Conservation (phyloP, 2,113 vertebrate genomes). For the Myotis lucifugus region DNA sequence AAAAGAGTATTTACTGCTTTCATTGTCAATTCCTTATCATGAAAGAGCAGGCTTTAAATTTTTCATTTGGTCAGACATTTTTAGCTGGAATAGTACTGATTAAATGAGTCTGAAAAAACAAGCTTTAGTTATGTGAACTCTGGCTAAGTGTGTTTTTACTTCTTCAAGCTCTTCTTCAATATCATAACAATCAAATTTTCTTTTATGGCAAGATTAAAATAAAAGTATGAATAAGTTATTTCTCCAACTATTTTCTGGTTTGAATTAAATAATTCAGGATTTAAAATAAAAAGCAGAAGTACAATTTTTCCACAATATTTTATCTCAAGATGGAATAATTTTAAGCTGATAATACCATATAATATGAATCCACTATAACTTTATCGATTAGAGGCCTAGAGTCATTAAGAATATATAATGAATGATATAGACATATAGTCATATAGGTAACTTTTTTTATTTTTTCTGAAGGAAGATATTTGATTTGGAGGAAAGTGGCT, state of each 20-base stretch:
- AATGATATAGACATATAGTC: not conserved
- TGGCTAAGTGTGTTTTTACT: slow-evolving; percentile 15
- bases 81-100: slow-evolving; percentile 8
- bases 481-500: slow-evolving; percentile 13
- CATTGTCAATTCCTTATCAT: slow-evolving; percentile 16
- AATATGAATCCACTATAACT: not conserved
- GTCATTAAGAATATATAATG: not conserved
- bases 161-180: slow-evolving; percentile 33
- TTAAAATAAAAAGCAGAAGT: slow-evolving; percentile 32
- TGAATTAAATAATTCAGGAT: slow-evolving; percentile 50
- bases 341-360: slow-evolving; percentile 32
- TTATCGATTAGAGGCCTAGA: slow-evolving; percentile 12
- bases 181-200: slow-evolving; percentile 23
- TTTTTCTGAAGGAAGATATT: not conserved
- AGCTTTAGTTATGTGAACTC: slow-evolving; percentile 10
- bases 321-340: slow-evolving; percentile 42
- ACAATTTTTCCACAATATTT: slow-evolving; percentile 32
- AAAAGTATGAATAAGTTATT: slow-evolving; percentile 1
- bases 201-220: not conserved
- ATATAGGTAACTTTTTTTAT: not conserved
- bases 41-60: not conserved
- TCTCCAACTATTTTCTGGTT: not conserved
- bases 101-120: slow-evolving; percentile 12
- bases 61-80: slow-evolving; percentile 20
- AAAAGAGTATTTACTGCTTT: slow-evolving; percentile 41